Percentiles rank a stretch among this genome's conserved stretches.
phyloP scores from a whole-genome alignment of 2,888 invertebrate genomes.

The Limnephilus lunatus region DNA sequence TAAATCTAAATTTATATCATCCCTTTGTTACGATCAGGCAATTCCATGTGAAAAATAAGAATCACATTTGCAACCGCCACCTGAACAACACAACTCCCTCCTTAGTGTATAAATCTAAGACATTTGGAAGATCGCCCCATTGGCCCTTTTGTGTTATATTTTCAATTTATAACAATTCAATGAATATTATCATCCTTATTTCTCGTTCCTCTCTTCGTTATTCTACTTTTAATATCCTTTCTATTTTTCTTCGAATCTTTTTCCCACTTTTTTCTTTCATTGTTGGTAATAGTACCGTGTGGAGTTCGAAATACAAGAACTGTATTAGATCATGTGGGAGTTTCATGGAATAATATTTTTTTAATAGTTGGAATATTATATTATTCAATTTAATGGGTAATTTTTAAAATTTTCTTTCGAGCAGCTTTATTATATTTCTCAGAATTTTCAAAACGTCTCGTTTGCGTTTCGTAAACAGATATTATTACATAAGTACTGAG shows the following conservation, averaged over 20 bases:
- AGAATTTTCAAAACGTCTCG: neutral
- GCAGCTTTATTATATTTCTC: neutral
- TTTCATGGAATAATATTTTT: neutral
- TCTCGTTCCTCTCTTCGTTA: neutral
- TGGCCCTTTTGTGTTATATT: conserved; percentile 26
- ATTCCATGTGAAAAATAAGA: conserved; percentile 29
- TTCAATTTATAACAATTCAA: conserved; percentile 39
- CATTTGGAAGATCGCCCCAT: conserved; percentile 28
- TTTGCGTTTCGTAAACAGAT: neutral
- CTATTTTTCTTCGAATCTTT: neutral
- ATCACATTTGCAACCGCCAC: conserved; percentile 36
- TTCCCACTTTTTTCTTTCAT: neutral
- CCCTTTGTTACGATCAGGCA: conserved; percentile 24
- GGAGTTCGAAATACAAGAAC: too few species aligned
- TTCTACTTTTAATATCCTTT: neutral
- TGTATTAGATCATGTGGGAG: neutral
- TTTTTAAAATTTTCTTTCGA: neutral
- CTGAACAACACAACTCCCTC: neutral
- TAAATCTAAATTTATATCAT: neutral
- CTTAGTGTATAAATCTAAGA: conserved; percentile 17
- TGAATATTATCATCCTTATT: conserved; percentile 26
- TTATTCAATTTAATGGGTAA: too few species aligned
- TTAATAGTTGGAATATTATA: neutral
- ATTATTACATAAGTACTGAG: neutral
- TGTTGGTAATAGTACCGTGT: too few species aligned